A percentile compares a stretch with the other conserved stretches of the same genome.
Evolutionary conservation across 2,113 vertebrate species (phyloP).

Genomic region (Pitta sordida): DNA sequence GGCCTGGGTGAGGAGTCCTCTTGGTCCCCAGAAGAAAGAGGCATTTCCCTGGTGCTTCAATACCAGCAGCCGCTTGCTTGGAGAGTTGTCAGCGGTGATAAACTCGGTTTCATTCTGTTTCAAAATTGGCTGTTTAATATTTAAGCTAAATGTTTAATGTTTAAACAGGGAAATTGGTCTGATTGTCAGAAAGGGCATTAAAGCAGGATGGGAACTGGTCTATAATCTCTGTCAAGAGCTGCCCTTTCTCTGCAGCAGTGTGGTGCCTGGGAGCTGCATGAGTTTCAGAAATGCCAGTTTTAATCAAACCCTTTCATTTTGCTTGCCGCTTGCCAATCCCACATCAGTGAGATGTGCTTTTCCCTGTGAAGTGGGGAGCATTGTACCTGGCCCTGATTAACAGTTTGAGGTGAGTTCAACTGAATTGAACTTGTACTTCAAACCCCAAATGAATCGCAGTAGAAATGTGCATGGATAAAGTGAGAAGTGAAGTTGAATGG

Average conservation of each 20-base stretch:
- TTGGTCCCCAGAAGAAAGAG: background rate
- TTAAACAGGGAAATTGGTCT: slow-evolving; percentile 45
- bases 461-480: fast-evolving
- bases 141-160: slow-evolving; percentile 51
- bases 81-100: background rate
- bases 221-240: background rate
- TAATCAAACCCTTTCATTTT: slow-evolving; percentile 21
- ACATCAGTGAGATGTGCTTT: background rate
- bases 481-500: background rate
- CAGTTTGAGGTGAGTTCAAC: background rate
- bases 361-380: background rate
- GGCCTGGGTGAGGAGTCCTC: fast-evolving
- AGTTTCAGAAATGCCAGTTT: slow-evolving; percentile 37
- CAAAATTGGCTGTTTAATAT: slow-evolving; percentile 52
- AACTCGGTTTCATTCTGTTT: background rate
- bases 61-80: background rate
- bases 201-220: background rate
- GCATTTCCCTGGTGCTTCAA: background rate
- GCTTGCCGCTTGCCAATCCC: background rate
- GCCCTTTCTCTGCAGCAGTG: slow-evolving; percentile 10
- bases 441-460: background rate
- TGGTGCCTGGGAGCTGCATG: background rate
- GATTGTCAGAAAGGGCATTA: slow-evolving; percentile 41
- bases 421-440: background rate
- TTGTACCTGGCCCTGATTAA: background rate